Conservation (phyloP, 2,113 vertebrate genomes). For the Bothrops jararaca region DNA sequence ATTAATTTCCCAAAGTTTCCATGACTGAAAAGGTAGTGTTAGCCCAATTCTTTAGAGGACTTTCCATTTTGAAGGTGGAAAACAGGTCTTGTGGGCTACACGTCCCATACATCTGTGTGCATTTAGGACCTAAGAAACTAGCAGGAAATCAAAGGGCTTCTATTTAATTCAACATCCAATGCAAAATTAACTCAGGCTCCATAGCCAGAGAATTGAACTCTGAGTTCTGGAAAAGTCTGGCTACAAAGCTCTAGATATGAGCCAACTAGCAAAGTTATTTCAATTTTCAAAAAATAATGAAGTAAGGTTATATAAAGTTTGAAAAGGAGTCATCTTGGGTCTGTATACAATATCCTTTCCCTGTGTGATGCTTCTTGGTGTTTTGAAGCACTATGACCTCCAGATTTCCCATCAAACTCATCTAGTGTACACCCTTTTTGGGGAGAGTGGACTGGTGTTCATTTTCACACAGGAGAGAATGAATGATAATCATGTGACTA, state of each 20-base stretch:
- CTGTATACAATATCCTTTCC: neutral
- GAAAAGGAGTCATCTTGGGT: neutral
- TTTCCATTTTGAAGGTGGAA: conserved; percentile 12
- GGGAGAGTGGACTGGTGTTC: neutral
- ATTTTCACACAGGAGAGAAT: neutral
- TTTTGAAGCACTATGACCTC: neutral
- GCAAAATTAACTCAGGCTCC: neutral
- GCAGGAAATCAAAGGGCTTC: neutral
- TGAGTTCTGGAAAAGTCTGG: neutral
- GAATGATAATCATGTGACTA: neutral
- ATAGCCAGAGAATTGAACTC: neutral
- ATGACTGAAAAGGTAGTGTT: conserved; percentile 19
- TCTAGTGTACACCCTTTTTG: neutral
- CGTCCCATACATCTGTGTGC: neutral
- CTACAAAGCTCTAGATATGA: neutral
- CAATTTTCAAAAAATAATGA: neutral
- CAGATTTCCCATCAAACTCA: neutral
- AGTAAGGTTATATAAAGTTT: neutral
- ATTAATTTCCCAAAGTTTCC: conserved; percentile 29
- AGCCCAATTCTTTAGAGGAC: neutral
- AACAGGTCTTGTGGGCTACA: neutral
- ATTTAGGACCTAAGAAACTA: conserved; percentile 4
- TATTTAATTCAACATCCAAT: conserved; percentile 8
- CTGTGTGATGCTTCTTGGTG: neutral
- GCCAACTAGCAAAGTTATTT: neutral